Percentiles rank a stretch among this genome's conserved stretches.
phyloP scores from a whole-genome alignment of 2,113 vertebrate genomes.

The Tragelaphus strepsiceros region DNA sequence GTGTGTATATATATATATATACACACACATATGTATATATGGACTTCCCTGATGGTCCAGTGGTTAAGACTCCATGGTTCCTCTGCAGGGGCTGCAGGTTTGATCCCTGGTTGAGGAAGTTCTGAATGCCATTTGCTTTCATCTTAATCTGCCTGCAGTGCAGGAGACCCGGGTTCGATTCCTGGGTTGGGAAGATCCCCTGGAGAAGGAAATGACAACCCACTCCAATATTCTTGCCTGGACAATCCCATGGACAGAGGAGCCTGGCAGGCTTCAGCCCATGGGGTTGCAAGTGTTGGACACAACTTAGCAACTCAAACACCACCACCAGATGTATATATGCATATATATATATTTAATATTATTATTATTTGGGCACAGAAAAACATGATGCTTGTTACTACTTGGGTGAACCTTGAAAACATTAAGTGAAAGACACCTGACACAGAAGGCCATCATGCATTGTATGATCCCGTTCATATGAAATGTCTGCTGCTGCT shows the following conservation, averaged over 20 bases:
- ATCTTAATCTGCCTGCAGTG: background rate
- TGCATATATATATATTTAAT: background rate
- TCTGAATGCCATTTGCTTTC: background rate
- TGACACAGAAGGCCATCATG: background rate
- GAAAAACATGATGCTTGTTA: background rate
- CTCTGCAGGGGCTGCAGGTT: background rate
- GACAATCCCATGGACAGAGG: background rate
- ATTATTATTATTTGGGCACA: background rate
- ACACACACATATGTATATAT: background rate
- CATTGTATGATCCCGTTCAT: background rate
- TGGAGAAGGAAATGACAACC: background rate
- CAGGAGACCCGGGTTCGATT: background rate
- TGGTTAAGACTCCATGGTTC: background rate
- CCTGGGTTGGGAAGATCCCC: background rate
- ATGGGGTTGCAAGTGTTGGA: background rate
- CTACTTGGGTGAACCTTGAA: background rate
- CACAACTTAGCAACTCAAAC: background rate
- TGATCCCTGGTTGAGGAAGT: background rate
- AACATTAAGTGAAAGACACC: background rate
- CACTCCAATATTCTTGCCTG: background rate
- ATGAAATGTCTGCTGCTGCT: background rate
- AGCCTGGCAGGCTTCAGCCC: background rate
- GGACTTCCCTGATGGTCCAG: background rate
- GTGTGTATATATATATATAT: too few species aligned
- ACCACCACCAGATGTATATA: background rate